These are phyloP conservation scores for Cataglyphis cursor DNA, from an alignment of 2,888 invertebrate species.

Conservation along the genomic window DNA sequence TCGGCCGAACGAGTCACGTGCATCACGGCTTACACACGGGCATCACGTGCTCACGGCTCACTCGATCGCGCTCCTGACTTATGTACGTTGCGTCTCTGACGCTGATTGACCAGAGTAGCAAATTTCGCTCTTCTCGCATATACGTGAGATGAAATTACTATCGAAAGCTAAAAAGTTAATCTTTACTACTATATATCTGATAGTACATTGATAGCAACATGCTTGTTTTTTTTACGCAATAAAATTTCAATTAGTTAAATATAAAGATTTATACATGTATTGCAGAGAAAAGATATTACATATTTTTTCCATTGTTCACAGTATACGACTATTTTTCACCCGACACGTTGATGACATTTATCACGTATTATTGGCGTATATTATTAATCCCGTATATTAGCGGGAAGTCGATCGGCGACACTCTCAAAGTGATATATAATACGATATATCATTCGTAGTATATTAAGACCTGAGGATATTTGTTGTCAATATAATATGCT, in stretches of 20 bases:
- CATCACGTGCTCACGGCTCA: conserved; percentile 70
- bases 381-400: too few species aligned
- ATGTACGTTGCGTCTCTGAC: conserved; percentile 26
- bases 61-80: conserved; percentile 61
- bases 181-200: conserved; percentile 25
- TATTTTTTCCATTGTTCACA: not conserved
- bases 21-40: conserved; percentile 59
- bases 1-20: conserved; percentile 65
- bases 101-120: conserved; percentile 35
- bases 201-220: not conserved
- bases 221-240: not conserved
- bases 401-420: not conserved
- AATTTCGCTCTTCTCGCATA: conserved; percentile 26
- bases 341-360: not conserved
- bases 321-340: not conserved
- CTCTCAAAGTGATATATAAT: not conserved
- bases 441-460: conserved; percentile 2
- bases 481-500: conserved; percentile 16
- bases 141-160: conserved; percentile 35
- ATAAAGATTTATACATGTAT: not conserved
- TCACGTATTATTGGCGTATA: not conserved
- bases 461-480: conserved; percentile 11
- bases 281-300: not conserved
- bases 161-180: conserved; percentile 53
- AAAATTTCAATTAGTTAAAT: not conserved